A percentile compares a stretch with the other conserved stretches of the same genome.
Conservation (phyloP, 2,888 invertebrate species). For the Baccha elongata region DNA sequence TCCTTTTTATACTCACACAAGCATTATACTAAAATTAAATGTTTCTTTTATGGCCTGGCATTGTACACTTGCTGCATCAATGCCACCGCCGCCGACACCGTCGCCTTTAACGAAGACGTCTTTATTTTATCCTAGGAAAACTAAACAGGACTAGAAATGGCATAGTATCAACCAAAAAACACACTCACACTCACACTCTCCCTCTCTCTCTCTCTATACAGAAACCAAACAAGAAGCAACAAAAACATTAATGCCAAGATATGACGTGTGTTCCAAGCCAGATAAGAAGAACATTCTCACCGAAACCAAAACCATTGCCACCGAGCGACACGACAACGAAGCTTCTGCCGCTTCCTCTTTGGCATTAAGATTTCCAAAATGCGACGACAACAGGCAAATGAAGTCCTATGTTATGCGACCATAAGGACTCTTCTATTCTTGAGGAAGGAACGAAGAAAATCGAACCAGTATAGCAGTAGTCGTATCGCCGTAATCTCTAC, state of each 20-base stretch:
- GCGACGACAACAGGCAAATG: conserved; percentile 69
- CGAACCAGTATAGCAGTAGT: not conserved
- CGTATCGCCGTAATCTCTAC: conserved; percentile 52
- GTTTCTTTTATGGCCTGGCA: conserved; percentile 62
- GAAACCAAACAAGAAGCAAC: conserved; percentile 57
- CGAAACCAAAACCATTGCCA: conserved; percentile 34
- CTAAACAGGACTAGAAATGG: conserved; percentile 20
- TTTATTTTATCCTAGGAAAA: conserved; percentile 62
- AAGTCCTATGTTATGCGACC: conserved; percentile 54
- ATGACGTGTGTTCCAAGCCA: conserved; percentile 73
- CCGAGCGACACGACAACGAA: conserved; percentile 2
- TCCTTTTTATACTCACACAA: conserved; percentile 64
- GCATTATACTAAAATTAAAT: conserved; percentile 72
- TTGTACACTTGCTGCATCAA: conserved; percentile 42
- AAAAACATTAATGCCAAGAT: conserved; percentile 73
- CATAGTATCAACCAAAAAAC: conserved; percentile 1
- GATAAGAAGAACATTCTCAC: conserved; percentile 67
- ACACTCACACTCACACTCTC: not conserved
- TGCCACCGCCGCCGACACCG: not conserved
- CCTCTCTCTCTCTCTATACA: not conserved
- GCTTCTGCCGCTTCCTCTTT: conserved; percentile 54
- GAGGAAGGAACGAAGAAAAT: not conserved
- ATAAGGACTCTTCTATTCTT: conserved; percentile 26
- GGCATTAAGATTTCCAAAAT: conserved; percentile 68
- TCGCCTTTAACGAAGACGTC: conserved; percentile 17